Evolutionary conservation across 2,797 vertebrate species (phyloP).

Genomic region (Taenioides sp.): DNA sequence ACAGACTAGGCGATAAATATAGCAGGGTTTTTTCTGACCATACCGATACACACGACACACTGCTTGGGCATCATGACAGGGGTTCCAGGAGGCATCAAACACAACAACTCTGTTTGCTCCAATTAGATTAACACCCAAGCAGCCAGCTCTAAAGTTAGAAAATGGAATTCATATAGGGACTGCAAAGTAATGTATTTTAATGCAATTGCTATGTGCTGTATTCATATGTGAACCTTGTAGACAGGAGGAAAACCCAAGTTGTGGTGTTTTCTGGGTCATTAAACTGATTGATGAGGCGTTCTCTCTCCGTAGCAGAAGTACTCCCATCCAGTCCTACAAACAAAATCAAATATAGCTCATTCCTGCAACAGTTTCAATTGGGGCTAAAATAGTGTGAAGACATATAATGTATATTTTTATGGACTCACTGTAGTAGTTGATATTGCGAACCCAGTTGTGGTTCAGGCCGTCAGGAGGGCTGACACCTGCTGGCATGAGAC

Average conservation of each 20-base stretch:
- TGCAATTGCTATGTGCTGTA: not conserved
- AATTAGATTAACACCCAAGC: constrained; percentile 96
- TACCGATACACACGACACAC: constrained; percentile 98
- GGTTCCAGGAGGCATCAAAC: constrained; percentile 98
- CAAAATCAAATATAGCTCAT: constrained; percentile 22
- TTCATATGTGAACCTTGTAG: constrained; percentile 84
- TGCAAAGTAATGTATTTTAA: not conserved
- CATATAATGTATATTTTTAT: constrained; percentile 8
- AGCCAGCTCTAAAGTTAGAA: constrained; percentile 85
- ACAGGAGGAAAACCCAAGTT: constrained; percentile 92
- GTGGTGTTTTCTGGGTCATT: constrained; percentile 89
- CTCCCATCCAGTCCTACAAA: constrained; percentile 92
- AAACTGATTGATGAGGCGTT: constrained; percentile 97
- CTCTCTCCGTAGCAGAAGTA: constrained; percentile 93
- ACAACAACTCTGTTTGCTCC: constrained; percentile 97
- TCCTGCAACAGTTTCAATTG: not conserved
- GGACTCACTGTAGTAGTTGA: constrained; percentile 96
- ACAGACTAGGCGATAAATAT: constrained; percentile 96
- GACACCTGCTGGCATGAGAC: constrained; percentile 78
- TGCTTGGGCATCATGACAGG: constrained; percentile 96
- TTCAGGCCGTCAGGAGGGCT: constrained; percentile 72
- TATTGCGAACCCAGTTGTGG: constrained; percentile 90
- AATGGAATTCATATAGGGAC: not conserved
- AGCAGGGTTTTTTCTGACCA: constrained; percentile 93
- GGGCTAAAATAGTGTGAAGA: not conserved